These are phyloP conservation scores for Nannoperca australis DNA, from an alignment of 2,797 vertebrate genomes.

Conservation along the genomic window DNA sequence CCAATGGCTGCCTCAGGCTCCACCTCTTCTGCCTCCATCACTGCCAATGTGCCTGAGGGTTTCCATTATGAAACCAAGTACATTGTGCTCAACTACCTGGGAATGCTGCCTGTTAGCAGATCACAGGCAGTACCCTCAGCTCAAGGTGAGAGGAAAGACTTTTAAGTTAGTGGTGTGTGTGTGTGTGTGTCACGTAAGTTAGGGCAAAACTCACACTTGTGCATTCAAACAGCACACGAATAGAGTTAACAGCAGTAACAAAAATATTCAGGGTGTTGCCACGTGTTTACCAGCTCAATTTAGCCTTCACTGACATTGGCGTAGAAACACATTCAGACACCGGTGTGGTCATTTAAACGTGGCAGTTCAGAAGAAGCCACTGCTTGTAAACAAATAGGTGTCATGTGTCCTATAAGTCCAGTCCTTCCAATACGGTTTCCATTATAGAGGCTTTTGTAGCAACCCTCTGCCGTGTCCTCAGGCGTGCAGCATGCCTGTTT, in stretches of 20 bases:
- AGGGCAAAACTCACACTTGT: conserved; percentile 1
- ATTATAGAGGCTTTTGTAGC: conserved; percentile 18
- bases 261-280: conserved; percentile 42
- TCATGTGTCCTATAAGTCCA: not conserved
- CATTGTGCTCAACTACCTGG: conserved; percentile 94
- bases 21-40: conserved; percentile 79
- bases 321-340: conserved; percentile 12
- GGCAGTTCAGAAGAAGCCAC: conserved; percentile 6
- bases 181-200: not conserved
- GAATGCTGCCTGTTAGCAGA: conserved; percentile 84
- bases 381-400: conserved; percentile 25
- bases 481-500: conserved; percentile 16
- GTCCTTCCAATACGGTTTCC: conserved; percentile 11
- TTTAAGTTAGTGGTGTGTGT: not conserved
- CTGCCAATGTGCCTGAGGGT: conserved; percentile 89
- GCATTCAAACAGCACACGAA: conserved; percentile 32
- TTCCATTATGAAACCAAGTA: conserved; percentile 97
- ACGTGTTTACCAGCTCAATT: conserved; percentile 55
- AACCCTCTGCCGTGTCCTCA: conserved; percentile 12
- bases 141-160: conserved; percentile 84
- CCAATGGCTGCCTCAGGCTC: conserved; percentile 84
- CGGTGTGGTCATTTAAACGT: not conserved
- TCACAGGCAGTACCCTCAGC: conserved; percentile 59
- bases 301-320: conserved; percentile 26
- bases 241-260: conserved; percentile 13